A percentile compares a stretch with the other conserved stretches of the same genome.
Evolutionary conservation across 2,113 vertebrate species (phyloP).

Genomic region (Anoplopoma fimbria): DNA sequence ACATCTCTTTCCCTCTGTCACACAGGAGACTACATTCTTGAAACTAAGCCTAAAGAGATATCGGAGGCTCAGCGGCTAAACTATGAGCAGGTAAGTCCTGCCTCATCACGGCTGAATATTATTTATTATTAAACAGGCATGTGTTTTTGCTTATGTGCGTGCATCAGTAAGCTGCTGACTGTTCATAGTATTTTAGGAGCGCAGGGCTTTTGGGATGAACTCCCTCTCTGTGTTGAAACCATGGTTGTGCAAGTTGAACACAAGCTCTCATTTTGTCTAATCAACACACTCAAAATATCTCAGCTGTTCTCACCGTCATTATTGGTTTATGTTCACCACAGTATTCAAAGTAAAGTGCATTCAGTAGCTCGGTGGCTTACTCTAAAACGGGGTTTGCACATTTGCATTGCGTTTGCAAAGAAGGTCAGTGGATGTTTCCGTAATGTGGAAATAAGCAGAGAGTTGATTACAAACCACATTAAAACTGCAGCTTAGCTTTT

Average conservation of each 20-base stretch:
- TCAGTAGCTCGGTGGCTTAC: neutral
- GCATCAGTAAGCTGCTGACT: constrained; percentile 48
- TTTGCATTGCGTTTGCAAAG: constrained; percentile 48
- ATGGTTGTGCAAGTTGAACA: constrained; percentile 15
- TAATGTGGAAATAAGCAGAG: constrained; percentile 48
- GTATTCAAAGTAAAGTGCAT: neutral
- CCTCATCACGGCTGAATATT: constrained; percentile 7
- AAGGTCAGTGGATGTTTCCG: constrained; percentile 34
- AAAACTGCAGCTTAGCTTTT: constrained; percentile 46
- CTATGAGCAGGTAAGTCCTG: constrained; percentile 94
- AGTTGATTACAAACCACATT: constrained; percentile 49
- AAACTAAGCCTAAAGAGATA: constrained; percentile 98
- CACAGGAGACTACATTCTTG: constrained; percentile 98
- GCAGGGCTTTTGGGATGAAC: constrained; percentile 27
- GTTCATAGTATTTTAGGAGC: constrained; percentile 27
- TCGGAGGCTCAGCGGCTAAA: constrained; percentile 97
- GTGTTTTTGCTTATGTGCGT: constrained; percentile 49
- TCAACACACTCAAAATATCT: constrained; percentile 3
- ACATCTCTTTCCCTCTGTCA: constrained; percentile 39
- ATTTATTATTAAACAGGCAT: constrained; percentile 15
- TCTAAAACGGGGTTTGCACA: neutral
- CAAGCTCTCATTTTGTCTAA: constrained; percentile 8
- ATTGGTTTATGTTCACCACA: constrained; percentile 1
- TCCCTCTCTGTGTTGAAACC: constrained; percentile 1
- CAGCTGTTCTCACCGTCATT: neutral